Evolutionary conservation across 2,113 vertebrate species (phyloP).

Genomic region (Holacanthus passer): DNA sequence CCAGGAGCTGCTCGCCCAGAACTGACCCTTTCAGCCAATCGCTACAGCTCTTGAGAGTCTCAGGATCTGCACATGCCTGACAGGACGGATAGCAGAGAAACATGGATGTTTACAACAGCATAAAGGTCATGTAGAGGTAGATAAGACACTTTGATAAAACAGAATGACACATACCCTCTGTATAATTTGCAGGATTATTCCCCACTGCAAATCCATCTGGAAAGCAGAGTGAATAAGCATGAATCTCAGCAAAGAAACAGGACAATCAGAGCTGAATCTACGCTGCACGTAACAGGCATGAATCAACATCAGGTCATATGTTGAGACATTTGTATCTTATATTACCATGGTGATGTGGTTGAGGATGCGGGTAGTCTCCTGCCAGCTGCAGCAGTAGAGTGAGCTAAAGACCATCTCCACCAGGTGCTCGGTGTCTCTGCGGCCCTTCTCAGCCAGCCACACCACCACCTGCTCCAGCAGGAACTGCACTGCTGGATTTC

Average conservation of each 20-base stretch:
- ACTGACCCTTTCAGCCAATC: conserved; percentile 92
- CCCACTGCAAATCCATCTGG: conserved; percentile 91
- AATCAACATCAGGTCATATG: not conserved
- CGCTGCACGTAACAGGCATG: not conserved
- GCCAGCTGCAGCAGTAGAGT: conserved; percentile 87
- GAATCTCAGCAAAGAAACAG: not conserved
- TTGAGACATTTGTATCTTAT: not conserved
- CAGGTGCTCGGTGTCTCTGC: conserved; percentile 86
- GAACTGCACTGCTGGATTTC: conserved; percentile 89
- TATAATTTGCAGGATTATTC: conserved; percentile 90
- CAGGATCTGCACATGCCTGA: conserved; percentile 89
- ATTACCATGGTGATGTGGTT: conserved; percentile 90
- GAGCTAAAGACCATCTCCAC: conserved; percentile 95
- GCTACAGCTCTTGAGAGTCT: conserved; percentile 83
- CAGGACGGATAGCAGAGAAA: not conserved
- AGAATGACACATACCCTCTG: conserved; percentile 87
- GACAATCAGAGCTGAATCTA: not conserved
- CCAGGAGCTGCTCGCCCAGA: conserved; percentile 90
- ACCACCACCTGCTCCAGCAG: conserved; percentile 86
- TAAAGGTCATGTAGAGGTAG: not conserved
- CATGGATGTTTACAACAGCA: not conserved
- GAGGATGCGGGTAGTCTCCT: conserved; percentile 89
- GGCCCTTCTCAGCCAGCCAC: conserved; percentile 89
- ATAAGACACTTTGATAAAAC: not conserved
- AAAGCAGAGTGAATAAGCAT: conserved; percentile 44